Evolutionary conservation across 2,888 invertebrate species (phyloP).

Genomic region (Dryococelus australis): DNA sequence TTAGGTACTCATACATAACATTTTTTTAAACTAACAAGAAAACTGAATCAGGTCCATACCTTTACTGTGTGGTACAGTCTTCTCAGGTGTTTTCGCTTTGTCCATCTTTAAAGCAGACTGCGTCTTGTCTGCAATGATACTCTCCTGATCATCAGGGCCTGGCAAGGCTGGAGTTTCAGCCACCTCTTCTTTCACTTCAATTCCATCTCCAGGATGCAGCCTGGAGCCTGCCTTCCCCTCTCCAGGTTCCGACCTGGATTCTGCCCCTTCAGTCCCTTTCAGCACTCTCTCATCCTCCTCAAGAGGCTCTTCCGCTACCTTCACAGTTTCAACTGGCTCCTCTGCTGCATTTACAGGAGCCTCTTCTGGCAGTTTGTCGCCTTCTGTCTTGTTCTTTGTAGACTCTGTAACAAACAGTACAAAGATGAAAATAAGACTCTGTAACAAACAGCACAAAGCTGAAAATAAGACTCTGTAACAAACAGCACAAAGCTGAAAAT

Average conservation of each 20-base stretch:
- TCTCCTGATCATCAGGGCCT: conserved; percentile 7
- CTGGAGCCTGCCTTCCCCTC: background rate
- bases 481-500: too few relatives aligned
- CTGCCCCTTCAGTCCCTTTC: conserved; percentile 54
- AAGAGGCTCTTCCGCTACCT: conserved; percentile 49
- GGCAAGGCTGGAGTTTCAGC: background rate
- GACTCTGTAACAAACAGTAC: conserved; percentile 41
- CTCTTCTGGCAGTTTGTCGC: conserved; percentile 30
- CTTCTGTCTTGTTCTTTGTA: conserved; percentile 51
- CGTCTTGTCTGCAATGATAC: background rate
- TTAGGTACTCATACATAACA: too few relatives aligned
- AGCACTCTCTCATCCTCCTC: conserved; percentile 45
- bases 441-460: background rate
- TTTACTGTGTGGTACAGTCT: too few relatives aligned
- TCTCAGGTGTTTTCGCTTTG: too few relatives aligned
- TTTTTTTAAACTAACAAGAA: background rate
- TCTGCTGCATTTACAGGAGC: conserved; percentile 13
- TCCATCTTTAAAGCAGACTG: too few relatives aligned
- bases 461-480: background rate
- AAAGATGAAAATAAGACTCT: background rate
- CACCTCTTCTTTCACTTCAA: background rate
- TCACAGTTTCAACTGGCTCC: conserved; percentile 55
- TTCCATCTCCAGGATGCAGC: background rate
- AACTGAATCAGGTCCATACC: background rate
- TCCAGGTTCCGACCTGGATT: conserved; percentile 42